These are phyloP conservation scores for Nasonia oneida DNA, from an alignment of 2,888 invertebrate species.

Conservation along the genomic window DNA sequence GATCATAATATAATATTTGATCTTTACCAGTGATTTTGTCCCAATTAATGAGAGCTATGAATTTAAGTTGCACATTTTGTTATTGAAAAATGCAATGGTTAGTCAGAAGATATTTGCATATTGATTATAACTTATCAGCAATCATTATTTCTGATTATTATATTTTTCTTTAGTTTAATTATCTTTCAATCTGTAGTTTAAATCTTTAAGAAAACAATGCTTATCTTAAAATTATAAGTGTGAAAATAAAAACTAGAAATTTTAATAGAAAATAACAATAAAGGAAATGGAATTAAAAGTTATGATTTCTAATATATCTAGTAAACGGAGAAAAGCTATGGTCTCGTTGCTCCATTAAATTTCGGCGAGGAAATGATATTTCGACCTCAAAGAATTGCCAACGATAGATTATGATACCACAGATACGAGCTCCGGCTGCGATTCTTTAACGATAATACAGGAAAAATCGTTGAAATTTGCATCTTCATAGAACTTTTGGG, in stretches of 20 bases:
- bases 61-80: constrained; percentile 1
- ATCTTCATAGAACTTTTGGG: too few species aligned
- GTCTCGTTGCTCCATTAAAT: too few species aligned
- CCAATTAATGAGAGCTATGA: not conserved
- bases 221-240: not conserved
- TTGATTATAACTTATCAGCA: not conserved
- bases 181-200: not conserved
- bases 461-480: too few species aligned
- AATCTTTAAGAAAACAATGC: not conserved
- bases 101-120: not conserved
- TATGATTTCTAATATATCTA: not conserved
- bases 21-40: constrained; percentile 10
- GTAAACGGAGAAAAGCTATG: too few species aligned
- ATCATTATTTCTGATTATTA: not conserved
- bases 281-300: constrained; percentile 23
- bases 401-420: too few species aligned
- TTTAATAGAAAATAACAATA: constrained; percentile 40
- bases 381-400: too few species aligned
- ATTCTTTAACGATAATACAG: too few species aligned
- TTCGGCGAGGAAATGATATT: too few species aligned
- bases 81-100: not conserved
- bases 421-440: too few species aligned
- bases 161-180: not conserved
- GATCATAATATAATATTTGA: constrained; percentile 73
- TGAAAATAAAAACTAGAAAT: constrained; percentile 35